Evolutionary conservation across 2,113 vertebrate species (phyloP).

Genomic region (Cichladusa arquata): DNA sequence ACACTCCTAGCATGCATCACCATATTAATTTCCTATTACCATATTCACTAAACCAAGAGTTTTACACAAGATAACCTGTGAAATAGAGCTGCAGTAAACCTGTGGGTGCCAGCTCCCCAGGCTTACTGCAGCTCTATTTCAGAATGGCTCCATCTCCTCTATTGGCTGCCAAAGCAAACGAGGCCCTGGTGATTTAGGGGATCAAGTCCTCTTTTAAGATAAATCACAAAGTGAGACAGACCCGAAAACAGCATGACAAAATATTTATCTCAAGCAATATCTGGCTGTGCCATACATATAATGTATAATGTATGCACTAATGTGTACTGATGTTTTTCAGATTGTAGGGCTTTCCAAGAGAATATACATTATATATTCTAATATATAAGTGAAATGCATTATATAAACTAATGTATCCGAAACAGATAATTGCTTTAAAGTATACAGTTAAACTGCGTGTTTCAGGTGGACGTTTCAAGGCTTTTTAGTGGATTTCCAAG

Average conservation of each 20-base stretch:
- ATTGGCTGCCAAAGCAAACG: background rate
- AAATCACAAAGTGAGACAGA: background rate
- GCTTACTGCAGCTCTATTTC: background rate
- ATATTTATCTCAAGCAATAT: background rate
- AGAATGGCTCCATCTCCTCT: background rate
- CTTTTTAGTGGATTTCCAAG: background rate
- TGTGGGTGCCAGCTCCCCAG: background rate
- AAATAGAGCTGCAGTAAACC: background rate
- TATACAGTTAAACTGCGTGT: background rate
- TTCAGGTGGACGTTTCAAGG: background rate
- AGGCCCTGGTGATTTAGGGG: background rate
- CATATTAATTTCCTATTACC: background rate
- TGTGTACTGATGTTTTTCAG: background rate
- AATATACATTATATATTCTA: background rate
- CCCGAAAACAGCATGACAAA: background rate
- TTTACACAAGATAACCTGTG: background rate
- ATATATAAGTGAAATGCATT: background rate
- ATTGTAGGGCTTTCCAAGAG: background rate
- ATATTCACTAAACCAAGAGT: background rate
- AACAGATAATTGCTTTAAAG: background rate
- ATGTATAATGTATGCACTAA: too few relatives aligned
- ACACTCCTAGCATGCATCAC: background rate
- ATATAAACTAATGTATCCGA: background rate
- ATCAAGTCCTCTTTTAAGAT: background rate
- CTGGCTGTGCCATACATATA: background rate